Conservation (phyloP, 2,113 vertebrate genomes). For the Erythrocercus mccallii region DNA sequence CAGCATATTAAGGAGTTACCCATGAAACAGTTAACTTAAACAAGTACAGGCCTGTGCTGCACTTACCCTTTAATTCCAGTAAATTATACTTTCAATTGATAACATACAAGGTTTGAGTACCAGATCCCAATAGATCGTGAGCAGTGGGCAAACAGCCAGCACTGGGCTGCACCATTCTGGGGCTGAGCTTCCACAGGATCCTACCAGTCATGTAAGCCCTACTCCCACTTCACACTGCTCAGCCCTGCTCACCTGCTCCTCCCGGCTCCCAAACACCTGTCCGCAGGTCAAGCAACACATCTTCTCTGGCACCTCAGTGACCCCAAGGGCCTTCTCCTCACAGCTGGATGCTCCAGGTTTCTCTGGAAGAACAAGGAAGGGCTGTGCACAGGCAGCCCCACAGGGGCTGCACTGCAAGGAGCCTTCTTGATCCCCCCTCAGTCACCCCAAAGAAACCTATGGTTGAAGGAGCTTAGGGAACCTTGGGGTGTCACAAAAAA, state of each 20-base stretch:
- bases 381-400: neutral
- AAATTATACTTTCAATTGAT: neutral
- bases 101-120: fast-evolving
- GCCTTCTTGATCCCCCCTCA: neutral
- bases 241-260: constrained; percentile 84
- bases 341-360: neutral
- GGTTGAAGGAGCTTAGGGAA: neutral
- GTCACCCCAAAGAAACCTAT: fast-evolving
- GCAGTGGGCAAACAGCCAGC: neutral
- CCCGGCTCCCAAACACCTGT: constrained; percentile 79
- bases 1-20: neutral
- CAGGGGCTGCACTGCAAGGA: neutral
- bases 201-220: neutral
- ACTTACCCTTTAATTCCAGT: neutral
- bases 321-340: neutral
- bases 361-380: neutral
- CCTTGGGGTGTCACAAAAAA: neutral
- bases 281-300: constrained; percentile 85
- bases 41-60: neutral
- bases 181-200: neutral
- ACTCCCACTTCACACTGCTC: fast-evolving
- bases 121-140: fast-evolving
- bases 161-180: fast-evolving
- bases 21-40: neutral
- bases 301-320: constrained; percentile 70